These are phyloP conservation scores for Aldrovandia affinis DNA, from an alignment of 2,797 vertebrate species.

Conservation along the genomic window DNA sequence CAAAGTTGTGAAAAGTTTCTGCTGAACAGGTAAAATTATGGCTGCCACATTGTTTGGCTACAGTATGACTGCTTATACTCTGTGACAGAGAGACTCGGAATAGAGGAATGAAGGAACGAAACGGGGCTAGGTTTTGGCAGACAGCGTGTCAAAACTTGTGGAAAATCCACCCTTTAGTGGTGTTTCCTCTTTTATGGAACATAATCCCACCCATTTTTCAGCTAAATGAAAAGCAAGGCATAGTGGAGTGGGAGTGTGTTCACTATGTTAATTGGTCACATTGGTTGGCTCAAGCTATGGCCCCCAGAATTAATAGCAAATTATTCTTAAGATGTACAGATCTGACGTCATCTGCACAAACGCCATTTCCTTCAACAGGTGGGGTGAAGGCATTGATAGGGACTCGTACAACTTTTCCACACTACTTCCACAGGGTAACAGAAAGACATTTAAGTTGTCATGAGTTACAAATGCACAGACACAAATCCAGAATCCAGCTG, in stretches of 20 bases:
- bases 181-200: background rate
- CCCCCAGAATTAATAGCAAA: background rate
- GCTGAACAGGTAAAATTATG: too few relatives aligned
- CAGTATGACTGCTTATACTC: too few relatives aligned
- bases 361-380: background rate
- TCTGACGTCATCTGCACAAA: background rate
- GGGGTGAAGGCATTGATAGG: background rate
- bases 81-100: too few relatives aligned
- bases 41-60: too few relatives aligned
- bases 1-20: too few relatives aligned
- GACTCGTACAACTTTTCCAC: background rate
- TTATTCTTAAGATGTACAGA: background rate
- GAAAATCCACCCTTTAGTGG: background rate
- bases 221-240: background rate
- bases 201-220: background rate
- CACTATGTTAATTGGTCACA: background rate
- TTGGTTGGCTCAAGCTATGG: background rate
- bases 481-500: background rate
- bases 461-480: background rate
- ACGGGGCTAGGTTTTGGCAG: too few relatives aligned
- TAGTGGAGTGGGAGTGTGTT: background rate
- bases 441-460: background rate
- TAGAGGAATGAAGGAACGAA: too few relatives aligned
- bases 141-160: background rate
- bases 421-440: too few relatives aligned